phyloP scores from a whole-genome alignment of 1,140 invertebrate species.

The Triops cancriformis region DNA sequence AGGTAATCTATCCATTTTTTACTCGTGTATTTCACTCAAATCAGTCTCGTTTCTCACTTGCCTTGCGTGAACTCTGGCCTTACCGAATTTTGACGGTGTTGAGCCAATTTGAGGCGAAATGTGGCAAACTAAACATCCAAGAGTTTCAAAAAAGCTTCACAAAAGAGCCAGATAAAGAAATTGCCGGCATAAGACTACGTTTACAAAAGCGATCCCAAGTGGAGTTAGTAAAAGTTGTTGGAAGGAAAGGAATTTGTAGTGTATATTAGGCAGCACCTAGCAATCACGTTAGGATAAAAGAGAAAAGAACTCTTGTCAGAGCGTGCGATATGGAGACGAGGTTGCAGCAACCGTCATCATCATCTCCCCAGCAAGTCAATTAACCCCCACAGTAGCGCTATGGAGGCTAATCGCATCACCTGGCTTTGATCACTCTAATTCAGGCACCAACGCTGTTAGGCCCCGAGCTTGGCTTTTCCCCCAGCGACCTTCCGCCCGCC shows the following conservation, averaged over 20 bases:
- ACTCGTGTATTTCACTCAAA: not conserved
- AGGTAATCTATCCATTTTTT: slow-evolving; percentile 52
- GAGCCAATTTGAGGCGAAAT: not conserved
- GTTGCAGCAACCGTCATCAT: slow-evolving; percentile 5
- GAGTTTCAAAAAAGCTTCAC: not conserved
- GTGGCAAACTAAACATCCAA: not conserved
- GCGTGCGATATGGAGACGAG: slow-evolving; percentile 3
- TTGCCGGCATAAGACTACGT: not conserved
- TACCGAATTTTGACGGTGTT: not conserved
- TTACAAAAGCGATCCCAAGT: not conserved
- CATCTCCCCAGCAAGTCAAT: not conserved
- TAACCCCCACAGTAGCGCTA: slow-evolving; percentile 8
- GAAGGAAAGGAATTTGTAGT: not conserved
- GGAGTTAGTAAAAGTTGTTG: not conserved
- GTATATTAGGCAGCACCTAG: not conserved
- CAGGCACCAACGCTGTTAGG: slow-evolving; percentile 8
- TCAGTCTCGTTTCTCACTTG: not conserved
- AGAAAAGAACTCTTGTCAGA: not conserved
- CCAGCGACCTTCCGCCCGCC: not conserved
- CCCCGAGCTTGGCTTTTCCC: slow-evolving; percentile 8
- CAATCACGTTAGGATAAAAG: slow-evolving; percentile 6
- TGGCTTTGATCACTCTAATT: slow-evolving; percentile 14
- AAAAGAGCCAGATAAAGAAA: not conserved
- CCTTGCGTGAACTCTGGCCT: not conserved
- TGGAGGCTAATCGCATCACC: slow-evolving; percentile 12